phyloP scores from a whole-genome alignment of 2,888 invertebrate species.

The Lithosia quadra region DNA sequence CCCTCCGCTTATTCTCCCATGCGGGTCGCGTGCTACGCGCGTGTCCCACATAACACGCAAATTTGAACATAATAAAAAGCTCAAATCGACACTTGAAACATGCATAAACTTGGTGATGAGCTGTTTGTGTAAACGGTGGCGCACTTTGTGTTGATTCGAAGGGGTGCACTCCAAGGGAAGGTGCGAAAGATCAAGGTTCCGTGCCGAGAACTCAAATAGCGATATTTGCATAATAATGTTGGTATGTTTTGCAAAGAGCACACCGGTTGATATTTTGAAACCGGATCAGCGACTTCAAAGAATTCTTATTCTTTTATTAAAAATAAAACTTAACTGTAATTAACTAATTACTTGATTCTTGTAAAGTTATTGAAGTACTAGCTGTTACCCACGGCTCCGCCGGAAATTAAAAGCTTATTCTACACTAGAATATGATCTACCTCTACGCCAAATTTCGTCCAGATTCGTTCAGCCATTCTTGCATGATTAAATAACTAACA shows the following conservation, averaged over 20 bases:
- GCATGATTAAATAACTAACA: not conserved
- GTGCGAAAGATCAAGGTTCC: conserved; percentile 75
- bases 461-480: not conserved
- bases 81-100: conserved; percentile 71
- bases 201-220: conserved; percentile 58
- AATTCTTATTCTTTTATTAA: conserved; percentile 50
- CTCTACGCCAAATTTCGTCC: no score
- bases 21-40: conserved; percentile 83
- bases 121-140: conserved; percentile 56
- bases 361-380: not conserved
- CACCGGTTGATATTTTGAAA: conserved; percentile 80
- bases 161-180: conserved; percentile 69
- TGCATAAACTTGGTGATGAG: conserved; percentile 65
- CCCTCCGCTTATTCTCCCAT: conserved; percentile 61
- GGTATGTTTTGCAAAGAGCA: conserved; percentile 63
- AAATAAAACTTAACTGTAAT: conserved; percentile 17
- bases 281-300: conserved; percentile 60
- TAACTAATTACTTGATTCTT: not conserved
- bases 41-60: conserved; percentile 83
- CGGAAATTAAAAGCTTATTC: not conserved
- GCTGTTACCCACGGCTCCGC: not conserved
- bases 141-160: conserved; percentile 51
- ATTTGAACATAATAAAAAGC: conserved; percentile 76
- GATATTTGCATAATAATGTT: conserved; percentile 72
- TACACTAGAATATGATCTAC: no score